These are phyloP conservation scores for Labia minor DNA, from an alignment of 2,888 invertebrate species.

Conservation along the genomic window DNA sequence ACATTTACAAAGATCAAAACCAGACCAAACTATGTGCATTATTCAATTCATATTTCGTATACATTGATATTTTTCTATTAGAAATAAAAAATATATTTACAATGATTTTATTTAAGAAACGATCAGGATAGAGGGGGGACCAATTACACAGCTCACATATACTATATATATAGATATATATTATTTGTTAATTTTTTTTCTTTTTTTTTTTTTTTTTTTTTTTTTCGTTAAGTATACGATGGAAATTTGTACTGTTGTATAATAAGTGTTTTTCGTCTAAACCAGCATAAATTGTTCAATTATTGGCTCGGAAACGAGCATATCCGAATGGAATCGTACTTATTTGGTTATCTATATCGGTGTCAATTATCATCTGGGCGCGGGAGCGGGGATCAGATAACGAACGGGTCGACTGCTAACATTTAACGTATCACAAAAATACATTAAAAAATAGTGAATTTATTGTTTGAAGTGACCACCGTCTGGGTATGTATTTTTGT, in stretches of 20 bases:
- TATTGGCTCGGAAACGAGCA: neutral
- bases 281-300: neutral
- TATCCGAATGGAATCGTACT: neutral
- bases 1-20: neutral
- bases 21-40: neutral
- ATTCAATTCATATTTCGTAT: neutral
- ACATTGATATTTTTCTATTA: neutral
- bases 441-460: neutral
- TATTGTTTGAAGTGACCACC: too few relatives aligned
- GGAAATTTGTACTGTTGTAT: neutral
- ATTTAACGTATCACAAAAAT: neutral
- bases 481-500: too few relatives aligned
- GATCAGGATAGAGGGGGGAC: neutral
- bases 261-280: neutral
- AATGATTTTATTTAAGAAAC: neutral
- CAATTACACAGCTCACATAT: neutral
- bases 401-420: neutral
- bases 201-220: too few relatives aligned
- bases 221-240: neutral
- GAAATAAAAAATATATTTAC: neutral
- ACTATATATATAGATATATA: neutral
- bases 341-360: too few relatives aligned
- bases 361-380: too few relatives aligned
- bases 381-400: too few relatives aligned
- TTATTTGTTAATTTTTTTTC: neutral